Conservation (phyloP, 2,797 vertebrate species). For the Steatocranus sp. region DNA sequence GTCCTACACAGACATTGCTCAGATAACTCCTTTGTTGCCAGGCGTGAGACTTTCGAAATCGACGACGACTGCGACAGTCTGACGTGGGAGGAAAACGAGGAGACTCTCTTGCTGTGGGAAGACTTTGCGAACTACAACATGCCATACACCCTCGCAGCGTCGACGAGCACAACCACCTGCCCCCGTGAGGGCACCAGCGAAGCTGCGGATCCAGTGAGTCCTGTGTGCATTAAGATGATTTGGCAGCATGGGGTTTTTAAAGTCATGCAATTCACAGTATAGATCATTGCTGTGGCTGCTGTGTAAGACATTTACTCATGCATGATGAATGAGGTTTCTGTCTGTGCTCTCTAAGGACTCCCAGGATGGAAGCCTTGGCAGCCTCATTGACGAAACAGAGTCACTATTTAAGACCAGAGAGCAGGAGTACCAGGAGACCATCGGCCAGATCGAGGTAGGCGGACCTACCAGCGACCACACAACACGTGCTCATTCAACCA, state of each 20-base stretch:
- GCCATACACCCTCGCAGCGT: conserved; percentile 40
- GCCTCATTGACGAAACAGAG: conserved; percentile 93
- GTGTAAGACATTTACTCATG: conserved; percentile 42
- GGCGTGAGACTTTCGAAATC: conserved; percentile 93
- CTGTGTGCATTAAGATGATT: background rate
- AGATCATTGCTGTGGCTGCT: conserved; percentile 18
- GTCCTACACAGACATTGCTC: conserved; percentile 71
- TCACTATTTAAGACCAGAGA: conserved; percentile 95
- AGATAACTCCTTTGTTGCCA: conserved; percentile 79
- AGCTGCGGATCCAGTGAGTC: conserved; percentile 67
- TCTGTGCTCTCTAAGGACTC: conserved; percentile 64
- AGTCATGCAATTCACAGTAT: background rate
- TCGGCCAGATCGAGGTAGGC: conserved; percentile 94
- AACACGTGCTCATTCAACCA: background rate
- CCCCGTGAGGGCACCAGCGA: conserved; percentile 74
- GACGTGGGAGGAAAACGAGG: conserved; percentile 97
- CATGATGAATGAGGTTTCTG: conserved; percentile 47
- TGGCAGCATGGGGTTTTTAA: background rate
- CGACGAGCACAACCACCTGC: background rate
- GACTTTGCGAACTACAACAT: conserved; percentile 95
- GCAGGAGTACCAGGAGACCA: conserved; percentile 97
- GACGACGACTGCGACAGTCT: conserved; percentile 97
- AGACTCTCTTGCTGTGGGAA: conserved; percentile 94
- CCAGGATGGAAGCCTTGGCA: conserved; percentile 92
- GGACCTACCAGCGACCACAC: background rate